Evolutionary conservation across 1,140 invertebrate species (phyloP).

Genomic region (Batillaria attramentaria): DNA sequence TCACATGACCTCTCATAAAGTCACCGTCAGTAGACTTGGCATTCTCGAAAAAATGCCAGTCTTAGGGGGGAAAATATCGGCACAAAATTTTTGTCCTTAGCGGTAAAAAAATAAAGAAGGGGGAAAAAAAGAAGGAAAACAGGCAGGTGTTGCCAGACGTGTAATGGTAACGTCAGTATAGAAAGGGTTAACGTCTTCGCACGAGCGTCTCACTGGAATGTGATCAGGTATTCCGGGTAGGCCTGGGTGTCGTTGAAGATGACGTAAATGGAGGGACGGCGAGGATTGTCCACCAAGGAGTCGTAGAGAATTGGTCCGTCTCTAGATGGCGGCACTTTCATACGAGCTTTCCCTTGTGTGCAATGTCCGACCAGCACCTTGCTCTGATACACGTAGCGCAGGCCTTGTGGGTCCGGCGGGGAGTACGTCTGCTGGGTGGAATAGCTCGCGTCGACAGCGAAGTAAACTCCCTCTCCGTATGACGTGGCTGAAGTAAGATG

Average conservation of each 20-base stretch:
- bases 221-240: constrained; percentile 51
- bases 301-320: constrained; percentile 34
- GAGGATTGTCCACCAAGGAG: constrained; percentile 31
- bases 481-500: constrained; percentile 37
- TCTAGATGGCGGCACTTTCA: not conserved
- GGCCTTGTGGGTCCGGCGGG: not conserved
- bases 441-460: constrained; percentile 38
- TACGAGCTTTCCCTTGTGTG: not conserved
- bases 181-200: too few relatives aligned
- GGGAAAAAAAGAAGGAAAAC: too few relatives aligned
- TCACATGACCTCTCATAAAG: too few relatives aligned
- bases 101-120: too few relatives aligned
- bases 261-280: constrained; percentile 36
- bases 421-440: constrained; percentile 33
- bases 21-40: too few relatives aligned
- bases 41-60: too few relatives aligned
- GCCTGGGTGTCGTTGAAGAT: constrained; percentile 55
- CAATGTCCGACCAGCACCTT: constrained; percentile 21
- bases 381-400: not conserved
- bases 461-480: constrained; percentile 57
- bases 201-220: too few relatives aligned
- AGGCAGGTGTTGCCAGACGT: too few relatives aligned
- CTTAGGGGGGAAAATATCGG: too few relatives aligned
- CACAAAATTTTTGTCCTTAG: too few relatives aligned
- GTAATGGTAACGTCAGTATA: too few relatives aligned